Evolutionary conservation across 2,888 invertebrate genomes (phyloP).

Genomic region (Pandemis corylana): DNA sequence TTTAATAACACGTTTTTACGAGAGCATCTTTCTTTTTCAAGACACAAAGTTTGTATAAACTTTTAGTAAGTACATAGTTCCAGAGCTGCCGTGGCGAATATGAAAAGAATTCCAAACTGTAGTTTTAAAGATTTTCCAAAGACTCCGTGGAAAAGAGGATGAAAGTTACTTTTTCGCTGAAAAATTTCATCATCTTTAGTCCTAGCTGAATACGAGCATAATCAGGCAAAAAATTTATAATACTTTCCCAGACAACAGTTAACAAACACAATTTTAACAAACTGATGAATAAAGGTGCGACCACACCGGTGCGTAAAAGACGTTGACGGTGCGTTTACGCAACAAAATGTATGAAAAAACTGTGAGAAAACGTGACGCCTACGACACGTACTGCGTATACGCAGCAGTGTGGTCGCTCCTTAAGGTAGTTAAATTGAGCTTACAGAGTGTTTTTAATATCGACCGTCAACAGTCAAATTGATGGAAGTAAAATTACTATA

Average conservation of each 20-base stretch:
- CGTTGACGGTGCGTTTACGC: too few species aligned
- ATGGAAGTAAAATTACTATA: too few species aligned
- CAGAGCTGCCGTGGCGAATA: conserved; percentile 29
- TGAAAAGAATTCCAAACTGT: conserved; percentile 32
- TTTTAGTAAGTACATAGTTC: conserved; percentile 33
- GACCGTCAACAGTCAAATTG: too few species aligned
- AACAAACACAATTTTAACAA: too few species aligned
- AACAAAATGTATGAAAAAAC: too few species aligned
- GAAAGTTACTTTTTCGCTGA: conserved; percentile 47
- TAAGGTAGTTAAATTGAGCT: background rate
- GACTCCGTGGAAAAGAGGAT: conserved; percentile 21
- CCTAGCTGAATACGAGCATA: conserved; percentile 38
- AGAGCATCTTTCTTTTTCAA: conserved; percentile 24
- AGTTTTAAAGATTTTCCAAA: conserved; percentile 37
- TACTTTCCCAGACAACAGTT: background rate
- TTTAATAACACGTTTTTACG: conserved; percentile 35
- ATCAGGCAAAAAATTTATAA: conserved; percentile 46
- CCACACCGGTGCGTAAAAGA: too few species aligned
- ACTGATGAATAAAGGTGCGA: background rate
- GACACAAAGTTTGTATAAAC: conserved; percentile 34
- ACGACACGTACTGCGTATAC: too few species aligned
- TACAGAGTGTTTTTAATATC: background rate
- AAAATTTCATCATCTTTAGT: conserved; percentile 57
- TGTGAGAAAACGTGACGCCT: too few species aligned
- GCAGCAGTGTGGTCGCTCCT: too few species aligned